Conservation (phyloP, 2,113 vertebrate genomes). For the Gallinago media region DNA sequence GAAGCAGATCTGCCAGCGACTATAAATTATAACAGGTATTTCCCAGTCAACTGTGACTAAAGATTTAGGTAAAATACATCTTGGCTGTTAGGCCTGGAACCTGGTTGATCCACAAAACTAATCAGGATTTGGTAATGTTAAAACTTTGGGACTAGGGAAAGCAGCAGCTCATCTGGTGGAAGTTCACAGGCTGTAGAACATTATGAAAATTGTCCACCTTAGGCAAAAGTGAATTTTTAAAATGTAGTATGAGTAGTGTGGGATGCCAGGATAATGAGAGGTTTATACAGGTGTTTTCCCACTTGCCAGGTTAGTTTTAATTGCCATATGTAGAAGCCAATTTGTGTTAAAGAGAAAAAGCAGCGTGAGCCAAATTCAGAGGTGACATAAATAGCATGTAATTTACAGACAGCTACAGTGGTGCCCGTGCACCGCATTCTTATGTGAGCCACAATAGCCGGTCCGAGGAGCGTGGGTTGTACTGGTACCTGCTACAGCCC, state of each 20-base stretch:
- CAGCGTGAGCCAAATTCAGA: constrained; percentile 2
- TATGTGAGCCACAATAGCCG: neutral
- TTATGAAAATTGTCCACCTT: constrained; percentile 19
- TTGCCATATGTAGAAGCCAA: constrained; percentile 34
- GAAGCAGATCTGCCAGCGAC: constrained; percentile 17
- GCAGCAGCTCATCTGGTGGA: constrained; percentile 34
- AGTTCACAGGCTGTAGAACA: constrained; percentile 35
- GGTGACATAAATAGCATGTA: neutral
- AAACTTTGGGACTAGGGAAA: constrained; percentile 21
- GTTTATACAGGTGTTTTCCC: constrained; percentile 45
- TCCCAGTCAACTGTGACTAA: neutral
- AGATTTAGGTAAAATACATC: constrained; percentile 48
- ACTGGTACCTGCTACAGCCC: neutral
- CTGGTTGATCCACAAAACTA: constrained; percentile 44
- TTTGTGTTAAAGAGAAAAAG: constrained; percentile 34
- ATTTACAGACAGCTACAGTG: neutral
- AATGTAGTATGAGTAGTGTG: neutral
- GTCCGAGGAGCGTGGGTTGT: neutral
- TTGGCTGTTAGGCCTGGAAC: constrained; percentile 51
- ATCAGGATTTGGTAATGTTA: constrained; percentile 67
- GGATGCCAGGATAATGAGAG: constrained; percentile 39
- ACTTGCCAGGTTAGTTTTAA: constrained; percentile 64
- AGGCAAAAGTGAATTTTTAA: constrained; percentile 46
- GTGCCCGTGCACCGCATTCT: neutral
- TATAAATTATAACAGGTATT: constrained; percentile 17